Evolutionary conservation across 2,113 vertebrate genomes (phyloP).

Genomic region (Triplophysa dalaica): DNA sequence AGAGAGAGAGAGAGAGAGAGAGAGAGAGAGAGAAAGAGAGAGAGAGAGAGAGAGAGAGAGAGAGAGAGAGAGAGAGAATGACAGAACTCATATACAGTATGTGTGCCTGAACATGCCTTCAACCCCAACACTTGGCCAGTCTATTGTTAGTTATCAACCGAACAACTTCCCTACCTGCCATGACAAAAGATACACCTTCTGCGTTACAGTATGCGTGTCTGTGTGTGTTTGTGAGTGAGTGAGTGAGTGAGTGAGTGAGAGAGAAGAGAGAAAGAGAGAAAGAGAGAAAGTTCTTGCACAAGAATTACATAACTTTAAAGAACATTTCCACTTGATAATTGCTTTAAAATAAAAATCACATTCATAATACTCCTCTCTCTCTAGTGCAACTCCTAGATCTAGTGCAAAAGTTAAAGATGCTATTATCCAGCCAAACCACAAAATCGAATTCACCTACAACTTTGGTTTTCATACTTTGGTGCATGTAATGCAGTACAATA

Average conservation of each 20-base stretch:
- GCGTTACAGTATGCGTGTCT: not conserved
- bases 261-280: too few species aligned
- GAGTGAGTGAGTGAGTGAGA: too few species aligned
- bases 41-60: not conserved
- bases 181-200: slow-evolving; percentile 2
- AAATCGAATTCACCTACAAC: too few species aligned
- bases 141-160: slow-evolving; percentile 40
- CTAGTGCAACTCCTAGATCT: too few species aligned
- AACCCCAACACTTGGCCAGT: slow-evolving; percentile 32
- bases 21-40: not conserved
- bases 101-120: slow-evolving; percentile 43
- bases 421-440: too few species aligned
- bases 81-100: not conserved
- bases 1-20: not conserved
- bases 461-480: too few species aligned
- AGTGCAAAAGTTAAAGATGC: too few species aligned
- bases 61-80: not conserved
- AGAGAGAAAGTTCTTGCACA: not conserved
- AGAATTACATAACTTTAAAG: slow-evolving; percentile 16
- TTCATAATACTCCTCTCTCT: not conserved
- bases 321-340: not conserved
- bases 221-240: not conserved
- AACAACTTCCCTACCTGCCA: slow-evolving; percentile 32
- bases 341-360: slow-evolving; percentile 8
- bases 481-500: too few species aligned